Evolutionary conservation across 2,797 vertebrate genomes (phyloP), one percentile per base, ranked within the genome.

Genomic region (Intellagama lesueurii): DNA sequence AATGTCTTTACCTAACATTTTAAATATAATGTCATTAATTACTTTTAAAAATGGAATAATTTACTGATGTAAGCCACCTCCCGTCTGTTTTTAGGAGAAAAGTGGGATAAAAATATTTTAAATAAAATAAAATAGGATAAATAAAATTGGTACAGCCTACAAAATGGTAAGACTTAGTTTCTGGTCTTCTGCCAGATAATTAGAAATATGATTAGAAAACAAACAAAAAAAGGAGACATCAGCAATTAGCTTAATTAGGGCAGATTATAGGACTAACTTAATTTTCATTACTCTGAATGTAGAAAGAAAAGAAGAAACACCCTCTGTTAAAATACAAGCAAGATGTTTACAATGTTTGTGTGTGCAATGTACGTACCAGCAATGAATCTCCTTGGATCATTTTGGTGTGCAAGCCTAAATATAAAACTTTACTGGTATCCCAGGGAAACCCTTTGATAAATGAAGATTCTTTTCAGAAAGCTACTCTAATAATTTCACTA

Each of bases 371-470:
- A 91, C 92, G 86, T 60, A 87, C 82, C 81, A 94, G 88, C 56
- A 70, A 83, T 32, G 87, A 73, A 60, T 94, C 92, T 93, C 80
- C 92, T 88, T 47, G 78, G 87, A 91, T 81, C 44, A 1, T 84
- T 83, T 0, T 77, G 72, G 66, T 93, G 84, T 90, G 86, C 88
- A 89, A 94, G 91, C 89, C 87, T 91, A 92, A 73, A 89, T 0
- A 12, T 89, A 92, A 93, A 95, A 95, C 93, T 95, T 94, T 81
- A 85, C 16, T 90, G 80, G 85, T 88, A 81, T 88, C 84, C 93
- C 89, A 40, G 0, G 22, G 73, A 89, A 88, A 91, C 56, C 83
- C 89, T 44, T 35, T 35, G 32, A 88, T 69, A 22, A 26, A 4
- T 75, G 80, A 92, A 94, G 78, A 52, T 90, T 88, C 93, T 76